Conservation (phyloP, 2,113 vertebrate genomes). For the Microtus montanus region DNA sequence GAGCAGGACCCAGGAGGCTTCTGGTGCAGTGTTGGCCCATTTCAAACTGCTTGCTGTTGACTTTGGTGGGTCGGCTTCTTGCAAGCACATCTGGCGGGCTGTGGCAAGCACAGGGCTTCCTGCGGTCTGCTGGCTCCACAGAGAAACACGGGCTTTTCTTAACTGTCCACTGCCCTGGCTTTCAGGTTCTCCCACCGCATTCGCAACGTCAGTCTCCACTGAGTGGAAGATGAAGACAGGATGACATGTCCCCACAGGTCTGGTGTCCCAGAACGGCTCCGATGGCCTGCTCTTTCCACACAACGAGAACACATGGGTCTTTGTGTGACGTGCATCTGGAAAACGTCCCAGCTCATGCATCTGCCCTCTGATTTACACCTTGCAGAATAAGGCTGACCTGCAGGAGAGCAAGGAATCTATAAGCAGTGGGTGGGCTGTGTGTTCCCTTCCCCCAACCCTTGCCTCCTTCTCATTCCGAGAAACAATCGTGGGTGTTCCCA, state of each 20-base stretch:
- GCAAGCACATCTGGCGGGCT: slow-evolving; percentile 40
- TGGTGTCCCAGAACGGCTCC: slow-evolving; percentile 60
- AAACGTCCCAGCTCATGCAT: slow-evolving; percentile 84
- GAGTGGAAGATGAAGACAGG: slow-evolving; percentile 59
- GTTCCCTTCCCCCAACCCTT: slow-evolving; percentile 74
- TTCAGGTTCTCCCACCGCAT: not conserved
- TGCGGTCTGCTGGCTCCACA: slow-evolving; percentile 25
- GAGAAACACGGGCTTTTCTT: slow-evolving; percentile 62
- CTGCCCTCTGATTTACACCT: slow-evolving; percentile 82
- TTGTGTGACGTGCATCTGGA: slow-evolving; percentile 80
- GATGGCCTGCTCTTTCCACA: slow-evolving; percentile 64
- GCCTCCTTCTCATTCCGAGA: slow-evolving; percentile 84
- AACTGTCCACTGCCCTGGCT: slow-evolving; percentile 18
- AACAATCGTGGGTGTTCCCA: slow-evolving; percentile 87
- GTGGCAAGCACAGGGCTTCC: slow-evolving; percentile 32
- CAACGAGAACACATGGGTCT: slow-evolving; percentile 79
- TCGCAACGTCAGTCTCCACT: slow-evolving; percentile 11
- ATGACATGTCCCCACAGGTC: slow-evolving; percentile 66
- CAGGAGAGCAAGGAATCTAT: slow-evolving; percentile 72
- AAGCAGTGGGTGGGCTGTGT: slow-evolving; percentile 83
- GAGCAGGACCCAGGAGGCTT: not conserved
- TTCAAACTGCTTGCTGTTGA: not conserved
- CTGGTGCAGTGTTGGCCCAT: not conserved
- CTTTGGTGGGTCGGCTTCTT: slow-evolving; percentile 24
- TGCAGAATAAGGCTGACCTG: slow-evolving; percentile 78